These are phyloP conservation scores for Cotesia chilonis DNA, from an alignment of 1,140 invertebrate species.

Conservation along the genomic window DNA sequence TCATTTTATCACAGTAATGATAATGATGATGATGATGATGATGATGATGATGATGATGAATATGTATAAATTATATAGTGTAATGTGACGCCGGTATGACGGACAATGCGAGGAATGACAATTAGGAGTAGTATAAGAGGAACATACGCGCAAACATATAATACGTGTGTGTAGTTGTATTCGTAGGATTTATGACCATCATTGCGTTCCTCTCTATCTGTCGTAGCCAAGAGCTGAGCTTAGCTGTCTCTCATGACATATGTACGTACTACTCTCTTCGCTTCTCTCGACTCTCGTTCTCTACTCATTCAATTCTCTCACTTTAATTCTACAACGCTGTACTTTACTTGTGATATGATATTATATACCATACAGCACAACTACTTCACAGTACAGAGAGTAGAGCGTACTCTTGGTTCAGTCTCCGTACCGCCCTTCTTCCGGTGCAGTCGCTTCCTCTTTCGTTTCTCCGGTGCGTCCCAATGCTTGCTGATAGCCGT, in stretches of 20 bases:
- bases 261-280: neutral
- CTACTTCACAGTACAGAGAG: constrained; percentile 6
- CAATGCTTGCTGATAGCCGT: constrained; percentile 19
- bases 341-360: too few relatives aligned
- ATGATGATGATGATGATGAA: neutral
- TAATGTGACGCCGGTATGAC: constrained; percentile 15
- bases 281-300: neutral
- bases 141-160: neutral
- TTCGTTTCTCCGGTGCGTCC: constrained; percentile 24
- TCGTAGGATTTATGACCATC: constrained; percentile 31
- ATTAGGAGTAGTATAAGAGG: constrained; percentile 16
- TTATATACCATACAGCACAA: neutral
- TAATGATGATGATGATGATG: neutral
- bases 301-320: too few relatives aligned
- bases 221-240: neutral
- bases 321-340: too few relatives aligned
- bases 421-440: constrained; percentile 29
- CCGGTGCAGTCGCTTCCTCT: constrained; percentile 35
- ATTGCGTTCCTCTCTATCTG: constrained; percentile 19
- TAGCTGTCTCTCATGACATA: neutral
- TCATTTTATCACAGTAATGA: neutral
- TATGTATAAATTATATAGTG: constrained; percentile 11
- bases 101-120: constrained; percentile 29
- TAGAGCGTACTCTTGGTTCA: neutral
- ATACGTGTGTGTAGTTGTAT: neutral